These are phyloP conservation scores for Silurus lanzhouensis DNA, from an alignment of 2,797 vertebrate genomes.

Conservation along the genomic window DNA sequence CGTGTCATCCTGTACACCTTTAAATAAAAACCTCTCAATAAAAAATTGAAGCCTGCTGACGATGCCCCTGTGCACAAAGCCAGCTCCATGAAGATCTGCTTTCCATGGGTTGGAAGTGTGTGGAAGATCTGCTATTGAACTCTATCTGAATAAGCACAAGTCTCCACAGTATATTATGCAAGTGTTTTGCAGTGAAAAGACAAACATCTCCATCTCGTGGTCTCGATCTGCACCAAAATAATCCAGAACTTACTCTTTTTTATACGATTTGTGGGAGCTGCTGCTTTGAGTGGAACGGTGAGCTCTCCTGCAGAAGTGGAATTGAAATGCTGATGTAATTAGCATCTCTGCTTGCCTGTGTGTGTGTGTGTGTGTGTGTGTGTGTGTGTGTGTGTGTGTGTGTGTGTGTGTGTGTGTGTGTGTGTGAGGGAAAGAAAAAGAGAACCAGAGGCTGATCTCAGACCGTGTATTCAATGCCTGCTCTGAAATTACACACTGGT, in stretches of 20 bases:
- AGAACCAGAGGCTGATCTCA: slow-evolving; percentile 49
- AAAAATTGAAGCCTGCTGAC: neutral
- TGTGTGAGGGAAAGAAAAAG: slow-evolving; percentile 22
- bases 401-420: slow-evolving; percentile 43
- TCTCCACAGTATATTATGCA: too few relatives aligned
- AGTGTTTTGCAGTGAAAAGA: too few relatives aligned
- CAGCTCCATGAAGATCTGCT: too few relatives aligned
- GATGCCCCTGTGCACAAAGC: too few relatives aligned
- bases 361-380: slow-evolving; percentile 29
- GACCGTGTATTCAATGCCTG: slow-evolving; percentile 70
- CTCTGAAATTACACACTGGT: slow-evolving; percentile 74
- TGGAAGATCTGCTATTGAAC: too few relatives aligned
- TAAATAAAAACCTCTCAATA: neutral
- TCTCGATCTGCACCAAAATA: neutral
- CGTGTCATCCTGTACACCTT: neutral
- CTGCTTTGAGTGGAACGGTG: neutral
- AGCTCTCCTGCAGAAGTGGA: neutral
- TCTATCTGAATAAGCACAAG: too few relatives aligned
- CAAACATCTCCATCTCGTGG: neutral
- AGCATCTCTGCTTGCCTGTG: slow-evolving; percentile 28
- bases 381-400: slow-evolving; percentile 41
- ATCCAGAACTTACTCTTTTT: neutral
- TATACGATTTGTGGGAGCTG: neutral
- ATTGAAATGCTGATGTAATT: neutral
- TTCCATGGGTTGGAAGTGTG: too few relatives aligned